Percentiles rank a stretch among this genome's conserved stretches.
Evolutionary conservation across 2,797 vertebrate species (phyloP).

Genomic region (Squalus acanthias): DNA sequence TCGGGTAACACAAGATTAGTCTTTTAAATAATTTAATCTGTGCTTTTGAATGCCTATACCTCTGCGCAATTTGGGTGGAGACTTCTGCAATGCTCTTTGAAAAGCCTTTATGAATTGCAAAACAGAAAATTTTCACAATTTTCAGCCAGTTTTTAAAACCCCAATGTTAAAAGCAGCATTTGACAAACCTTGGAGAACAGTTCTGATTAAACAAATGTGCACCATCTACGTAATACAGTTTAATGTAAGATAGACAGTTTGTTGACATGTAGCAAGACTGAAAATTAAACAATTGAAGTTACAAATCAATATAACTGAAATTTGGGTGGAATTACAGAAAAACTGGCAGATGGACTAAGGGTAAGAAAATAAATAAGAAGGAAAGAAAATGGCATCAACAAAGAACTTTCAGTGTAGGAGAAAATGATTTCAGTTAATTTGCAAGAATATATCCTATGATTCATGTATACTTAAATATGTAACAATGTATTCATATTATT

Average conservation of each 20-base stretch:
- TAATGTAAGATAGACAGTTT: neutral
- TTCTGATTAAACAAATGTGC: neutral
- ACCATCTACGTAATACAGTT: neutral
- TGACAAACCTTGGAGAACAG: neutral
- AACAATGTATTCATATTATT: neutral
- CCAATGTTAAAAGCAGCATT: neutral
- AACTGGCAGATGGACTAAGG: neutral
- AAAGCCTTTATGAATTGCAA: neutral
- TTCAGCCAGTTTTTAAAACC: neutral
- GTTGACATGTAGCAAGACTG: neutral
- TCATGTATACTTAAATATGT: neutral
- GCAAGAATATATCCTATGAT: neutral
- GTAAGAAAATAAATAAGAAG: neutral
- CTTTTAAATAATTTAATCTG: neutral
- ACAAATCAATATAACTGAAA: neutral
- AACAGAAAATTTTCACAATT: neutral
- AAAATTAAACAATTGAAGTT: neutral
- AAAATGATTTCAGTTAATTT: neutral
- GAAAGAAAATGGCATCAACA: neutral
- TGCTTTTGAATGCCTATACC: neutral
- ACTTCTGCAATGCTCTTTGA: neutral
- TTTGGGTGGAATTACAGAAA: neutral
- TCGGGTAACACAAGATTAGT: neutral
- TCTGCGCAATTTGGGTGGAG: neutral
- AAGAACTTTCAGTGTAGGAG: neutral